Conservation (phyloP, 2,113 vertebrate genomes). For the Erythrocercus mccallii region DNA sequence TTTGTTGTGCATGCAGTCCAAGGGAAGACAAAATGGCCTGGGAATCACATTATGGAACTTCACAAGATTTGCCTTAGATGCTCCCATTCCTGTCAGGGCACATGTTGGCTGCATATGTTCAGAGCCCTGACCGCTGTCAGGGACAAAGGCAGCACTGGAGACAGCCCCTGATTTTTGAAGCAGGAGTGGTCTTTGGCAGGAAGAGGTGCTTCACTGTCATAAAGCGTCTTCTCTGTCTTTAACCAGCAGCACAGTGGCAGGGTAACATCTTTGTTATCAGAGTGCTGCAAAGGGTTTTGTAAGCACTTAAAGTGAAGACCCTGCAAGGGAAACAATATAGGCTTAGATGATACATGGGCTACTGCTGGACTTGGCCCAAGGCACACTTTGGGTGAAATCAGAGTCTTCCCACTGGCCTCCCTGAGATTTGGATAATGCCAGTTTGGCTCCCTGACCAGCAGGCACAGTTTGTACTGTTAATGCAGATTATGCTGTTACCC, state of each 20-base stretch:
- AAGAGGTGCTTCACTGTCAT: not conserved
- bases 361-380: not conserved
- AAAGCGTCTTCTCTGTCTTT: not conserved
- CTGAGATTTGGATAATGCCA: not conserved
- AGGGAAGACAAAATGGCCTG: not conserved
- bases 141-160: not conserved
- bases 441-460: not conserved
- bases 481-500: not conserved
- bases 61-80: conserved; percentile 1
- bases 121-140: not conserved
- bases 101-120: not conserved
- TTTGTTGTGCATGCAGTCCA: not conserved
- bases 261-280: not conserved
- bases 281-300: not conserved
- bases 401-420: not conserved
- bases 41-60: conserved; percentile 23
- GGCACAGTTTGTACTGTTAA: conserved; percentile 14
- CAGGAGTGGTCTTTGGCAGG: not conserved
- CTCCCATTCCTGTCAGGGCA: not conserved
- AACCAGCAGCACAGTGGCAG: not conserved
- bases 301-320: not conserved
- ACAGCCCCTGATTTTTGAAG: not conserved
- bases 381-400: not conserved
- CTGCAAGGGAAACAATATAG: accelerated
- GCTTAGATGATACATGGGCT: not conserved